Conservation (phyloP, 2,113 vertebrate genomes). For the Microcebus griseorufus region DNA sequence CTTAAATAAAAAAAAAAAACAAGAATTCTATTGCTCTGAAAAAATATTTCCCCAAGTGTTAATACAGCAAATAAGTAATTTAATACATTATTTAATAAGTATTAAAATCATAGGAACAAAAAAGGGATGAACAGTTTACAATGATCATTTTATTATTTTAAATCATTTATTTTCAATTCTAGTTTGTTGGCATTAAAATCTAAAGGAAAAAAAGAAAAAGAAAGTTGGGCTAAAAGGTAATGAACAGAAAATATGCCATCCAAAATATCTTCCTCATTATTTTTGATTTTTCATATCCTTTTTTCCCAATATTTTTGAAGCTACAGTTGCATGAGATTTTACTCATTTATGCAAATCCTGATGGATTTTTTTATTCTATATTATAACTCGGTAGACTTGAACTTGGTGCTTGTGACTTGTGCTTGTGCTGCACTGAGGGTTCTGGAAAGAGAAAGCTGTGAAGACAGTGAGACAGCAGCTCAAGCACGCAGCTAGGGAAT, state of each 20-base stretch:
- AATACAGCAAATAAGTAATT: not conserved
- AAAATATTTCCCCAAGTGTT: not conserved
- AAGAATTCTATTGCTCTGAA: not conserved
- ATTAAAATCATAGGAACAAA: not conserved
- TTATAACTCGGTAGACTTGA: not conserved
- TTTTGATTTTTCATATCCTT: not conserved
- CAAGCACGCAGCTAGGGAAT: no score
- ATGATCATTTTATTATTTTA: not conserved
- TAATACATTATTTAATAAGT: not conserved
- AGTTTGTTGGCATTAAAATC: not conserved
- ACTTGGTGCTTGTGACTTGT: not conserved
- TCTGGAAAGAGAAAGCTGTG: no score
- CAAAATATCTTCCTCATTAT: not conserved
- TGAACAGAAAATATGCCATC: not conserved
- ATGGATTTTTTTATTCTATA: not conserved
- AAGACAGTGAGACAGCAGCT: rapidly evolving
- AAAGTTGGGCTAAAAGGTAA: not conserved
- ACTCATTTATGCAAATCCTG: not conserved
- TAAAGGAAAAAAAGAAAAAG: not conserved
- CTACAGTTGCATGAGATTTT: not conserved
- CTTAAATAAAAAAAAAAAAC: not conserved
- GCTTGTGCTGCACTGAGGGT: no score
- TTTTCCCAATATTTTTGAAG: not conserved
- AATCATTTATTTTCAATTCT: not conserved
- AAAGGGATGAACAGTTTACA: not conserved